Evolutionary conservation across 2,113 vertebrate species (phyloP).

Genomic region (Canis aureus): DNA sequence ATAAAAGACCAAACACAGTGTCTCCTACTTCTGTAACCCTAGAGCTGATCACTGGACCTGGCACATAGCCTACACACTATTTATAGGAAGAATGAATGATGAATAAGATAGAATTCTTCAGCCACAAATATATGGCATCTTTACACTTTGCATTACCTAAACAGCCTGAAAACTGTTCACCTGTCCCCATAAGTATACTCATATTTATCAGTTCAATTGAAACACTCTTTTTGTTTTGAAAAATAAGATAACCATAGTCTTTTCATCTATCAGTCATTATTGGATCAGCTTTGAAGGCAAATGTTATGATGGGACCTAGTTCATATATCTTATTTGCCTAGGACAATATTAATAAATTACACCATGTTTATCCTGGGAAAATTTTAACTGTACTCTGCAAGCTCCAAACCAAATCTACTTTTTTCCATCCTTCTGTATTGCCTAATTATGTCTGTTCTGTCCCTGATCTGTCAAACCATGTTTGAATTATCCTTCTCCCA

Average conservation of each 20-base stretch:
- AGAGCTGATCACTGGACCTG: not conserved
- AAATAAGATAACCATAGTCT: not conserved
- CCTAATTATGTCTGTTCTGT: constrained; percentile 24
- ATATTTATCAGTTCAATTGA: constrained; percentile 30
- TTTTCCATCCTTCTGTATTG: not conserved
- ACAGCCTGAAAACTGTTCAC: not conserved
- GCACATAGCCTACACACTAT: not conserved
- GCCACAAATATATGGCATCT: not conserved
- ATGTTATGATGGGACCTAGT: not conserved
- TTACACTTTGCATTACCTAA: not conserved
- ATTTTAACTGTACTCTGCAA: not conserved
- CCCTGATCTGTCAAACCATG: not conserved
- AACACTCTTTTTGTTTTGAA: not conserved
- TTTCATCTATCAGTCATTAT: not conserved
- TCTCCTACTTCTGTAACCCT: not conserved
- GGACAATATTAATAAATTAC: constrained; percentile 23
- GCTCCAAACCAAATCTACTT: not conserved
- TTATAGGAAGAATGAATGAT: not conserved
- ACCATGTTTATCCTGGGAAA: not conserved
- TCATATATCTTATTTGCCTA: not conserved
- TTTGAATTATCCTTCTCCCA: not conserved
- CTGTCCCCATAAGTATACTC: not conserved
- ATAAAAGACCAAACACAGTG: not conserved
- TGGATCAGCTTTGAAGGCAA: not conserved
- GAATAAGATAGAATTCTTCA: not conserved